Base-by-base conservation (phyloP, 2,113 vertebrate genomes). In the Macquaria ambigua region DNA sequence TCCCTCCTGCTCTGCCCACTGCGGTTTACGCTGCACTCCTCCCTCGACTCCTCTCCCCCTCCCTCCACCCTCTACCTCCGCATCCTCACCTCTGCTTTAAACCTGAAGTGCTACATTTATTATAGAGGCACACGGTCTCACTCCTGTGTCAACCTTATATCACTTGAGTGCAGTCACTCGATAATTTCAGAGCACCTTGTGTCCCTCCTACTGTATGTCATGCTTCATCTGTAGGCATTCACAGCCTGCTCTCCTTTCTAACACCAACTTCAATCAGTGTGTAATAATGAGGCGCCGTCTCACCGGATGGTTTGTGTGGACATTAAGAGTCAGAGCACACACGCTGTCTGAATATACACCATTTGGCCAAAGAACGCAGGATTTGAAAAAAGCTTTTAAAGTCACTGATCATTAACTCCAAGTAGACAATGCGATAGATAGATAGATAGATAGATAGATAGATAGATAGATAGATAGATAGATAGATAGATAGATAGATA, bases 1-100 rank as follows among this genome's bases (percentile, higher is more conserved):
- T 75, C 77, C 43, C 83, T 77, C 75, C 79, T 70, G 79, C 78
- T 86, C 63, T 50, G 74, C 81, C 89, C 87, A 79, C 82, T 91
- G 90, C 81, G 59, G 85, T 87, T 86, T 84, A 63, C 50, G 2
- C 75, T 56, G 50, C 28, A n/a, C 80, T 83, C 77, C 74, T 79
- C 80, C 74, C 68, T 71, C 56, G 11, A 56, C 50, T 52, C 25
- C 48, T 64, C 89, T 73, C 25, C 39, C 46, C 0, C 71, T 8
- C 62, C 58, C 56, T 78, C 56, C 59, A 20, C 46, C 53, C 76
- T 83, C 48, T 55, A 59, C 50, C 85, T 63, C 88, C 5, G 39
- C 72, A 80, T 66, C 61, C 37, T 15, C 56, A 62, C 41, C 69
- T 69, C 74, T 73, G 77, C 77, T 61, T 72, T 85, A 74, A 74